Conservation (phyloP, 2,888 invertebrate genomes). For the Lamellibrachia satsuma region DNA sequence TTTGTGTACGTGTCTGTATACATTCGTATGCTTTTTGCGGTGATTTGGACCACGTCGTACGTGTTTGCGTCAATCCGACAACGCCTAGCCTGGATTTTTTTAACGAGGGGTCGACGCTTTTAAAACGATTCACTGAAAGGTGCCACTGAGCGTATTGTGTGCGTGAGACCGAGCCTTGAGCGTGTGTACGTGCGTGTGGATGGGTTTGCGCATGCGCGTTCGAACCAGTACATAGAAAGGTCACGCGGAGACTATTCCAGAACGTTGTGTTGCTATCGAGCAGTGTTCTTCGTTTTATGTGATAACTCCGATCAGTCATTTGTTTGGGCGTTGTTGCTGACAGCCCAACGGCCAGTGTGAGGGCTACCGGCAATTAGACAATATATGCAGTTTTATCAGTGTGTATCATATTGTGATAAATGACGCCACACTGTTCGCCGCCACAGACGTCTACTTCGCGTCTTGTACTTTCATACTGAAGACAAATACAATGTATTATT, state of each 20-base stretch:
- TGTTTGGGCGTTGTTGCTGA: background rate
- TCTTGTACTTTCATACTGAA: background rate
- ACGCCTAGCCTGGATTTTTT: background rate
- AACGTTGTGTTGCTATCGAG: background rate
- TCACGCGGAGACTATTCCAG: background rate
- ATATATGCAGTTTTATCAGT: background rate
- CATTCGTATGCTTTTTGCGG: background rate
- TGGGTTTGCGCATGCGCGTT: background rate
- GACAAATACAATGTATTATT: background rate
- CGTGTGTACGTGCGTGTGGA: background rate
- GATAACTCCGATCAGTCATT: background rate
- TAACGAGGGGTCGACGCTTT: too few species aligned
- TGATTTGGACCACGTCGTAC: background rate
- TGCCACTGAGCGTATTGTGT: background rate
- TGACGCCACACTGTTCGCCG: background rate
- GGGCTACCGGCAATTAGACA: background rate
- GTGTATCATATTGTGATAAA: background rate
- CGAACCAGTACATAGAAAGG: background rate
- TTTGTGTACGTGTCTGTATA: background rate
- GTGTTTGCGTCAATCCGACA: background rate
- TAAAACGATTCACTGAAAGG: background rate
- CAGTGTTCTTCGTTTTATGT: background rate
- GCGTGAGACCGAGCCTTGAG: background rate
- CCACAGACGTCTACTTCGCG: background rate
- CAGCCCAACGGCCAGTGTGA: background rate